These are phyloP conservation scores for Tipula unca DNA, from an alignment of 2,888 invertebrate genomes.

Conservation along the genomic window DNA sequence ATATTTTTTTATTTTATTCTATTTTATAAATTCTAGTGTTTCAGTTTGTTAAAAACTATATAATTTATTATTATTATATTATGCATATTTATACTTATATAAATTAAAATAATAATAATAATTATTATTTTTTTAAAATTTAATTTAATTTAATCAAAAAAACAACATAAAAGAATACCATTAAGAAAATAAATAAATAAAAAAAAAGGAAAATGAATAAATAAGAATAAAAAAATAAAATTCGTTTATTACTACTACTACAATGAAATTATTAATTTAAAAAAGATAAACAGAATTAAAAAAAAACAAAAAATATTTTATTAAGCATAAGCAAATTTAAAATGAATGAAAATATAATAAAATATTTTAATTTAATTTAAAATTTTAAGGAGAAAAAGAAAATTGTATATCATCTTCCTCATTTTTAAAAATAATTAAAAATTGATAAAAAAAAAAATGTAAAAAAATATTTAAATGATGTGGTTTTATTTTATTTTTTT, in stretches of 20 bases:
- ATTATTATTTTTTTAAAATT: neutral
- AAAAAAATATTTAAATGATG: neutral
- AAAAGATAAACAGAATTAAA: neutral
- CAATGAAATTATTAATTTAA: slow-evolving; percentile 14
- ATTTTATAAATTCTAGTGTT: neutral
- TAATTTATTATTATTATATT: slow-evolving; percentile 8
- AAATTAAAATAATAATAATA: neutral
- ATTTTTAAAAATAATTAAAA: slow-evolving; percentile 17
- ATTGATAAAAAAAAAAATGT: slow-evolving; percentile 1
- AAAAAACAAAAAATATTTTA: neutral
- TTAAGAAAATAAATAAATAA: neutral
- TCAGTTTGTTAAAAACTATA: neutral
- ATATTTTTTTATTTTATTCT: neutral
- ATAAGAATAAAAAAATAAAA: neutral
- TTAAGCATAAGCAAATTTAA: neutral
- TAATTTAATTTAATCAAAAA: neutral
- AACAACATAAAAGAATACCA: neutral
- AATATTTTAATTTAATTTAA: neutral
- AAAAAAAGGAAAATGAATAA: neutral
- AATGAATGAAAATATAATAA: neutral
- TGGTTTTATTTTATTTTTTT: neutral
- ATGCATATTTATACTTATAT: neutral
- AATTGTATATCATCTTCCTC: slow-evolving; percentile 19
- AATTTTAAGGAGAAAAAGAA: neutral
- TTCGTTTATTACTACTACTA: neutral